Conservation (phyloP, 2,888 invertebrate genomes). For the Drosophila acutilabella region DNA sequence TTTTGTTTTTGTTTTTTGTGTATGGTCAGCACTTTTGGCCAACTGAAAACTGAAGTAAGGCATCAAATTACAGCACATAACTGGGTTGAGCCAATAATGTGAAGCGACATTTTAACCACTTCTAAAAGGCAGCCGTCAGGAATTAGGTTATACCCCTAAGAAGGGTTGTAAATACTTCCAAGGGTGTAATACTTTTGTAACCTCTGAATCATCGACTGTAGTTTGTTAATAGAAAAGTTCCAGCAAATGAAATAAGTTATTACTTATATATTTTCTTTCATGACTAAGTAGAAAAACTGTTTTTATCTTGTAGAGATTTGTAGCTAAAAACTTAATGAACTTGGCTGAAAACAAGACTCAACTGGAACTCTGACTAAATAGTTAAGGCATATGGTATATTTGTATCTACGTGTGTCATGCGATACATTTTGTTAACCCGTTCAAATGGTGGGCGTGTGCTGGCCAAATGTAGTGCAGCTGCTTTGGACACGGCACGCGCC, state of each 20-base stretch:
- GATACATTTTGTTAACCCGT: conserved; percentile 24
- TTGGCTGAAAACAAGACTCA: no score
- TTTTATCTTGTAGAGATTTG: no score
- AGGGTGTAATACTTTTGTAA: background rate
- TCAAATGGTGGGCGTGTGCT: conserved; percentile 46
- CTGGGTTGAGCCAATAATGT: conserved; percentile 10
- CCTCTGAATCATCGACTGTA: no score
- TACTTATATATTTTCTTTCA: background rate
- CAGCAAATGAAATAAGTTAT: background rate
- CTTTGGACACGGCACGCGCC: conserved; percentile 70
- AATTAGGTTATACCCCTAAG: background rate
- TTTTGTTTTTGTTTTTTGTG: conserved; percentile 26
- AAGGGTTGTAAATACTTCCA: no score
- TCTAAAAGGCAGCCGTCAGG: conserved; percentile 15
- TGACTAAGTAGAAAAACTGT: background rate
- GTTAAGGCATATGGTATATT: conserved; percentile 3
- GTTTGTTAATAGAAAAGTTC: no score
- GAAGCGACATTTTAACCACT: conserved; percentile 22
- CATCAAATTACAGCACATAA: conserved; percentile 42
- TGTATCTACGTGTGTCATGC: conserved; percentile 32
- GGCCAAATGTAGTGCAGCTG: conserved; percentile 38
- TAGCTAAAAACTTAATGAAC: no score
- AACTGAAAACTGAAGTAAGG: conserved; percentile 17
- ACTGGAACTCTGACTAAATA: conserved; percentile 21
- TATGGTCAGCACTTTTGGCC: conserved; percentile 50